These are phyloP conservation scores for Drosophila pandora DNA, from an alignment of 1,140 invertebrate species.

Conservation along the genomic window DNA sequence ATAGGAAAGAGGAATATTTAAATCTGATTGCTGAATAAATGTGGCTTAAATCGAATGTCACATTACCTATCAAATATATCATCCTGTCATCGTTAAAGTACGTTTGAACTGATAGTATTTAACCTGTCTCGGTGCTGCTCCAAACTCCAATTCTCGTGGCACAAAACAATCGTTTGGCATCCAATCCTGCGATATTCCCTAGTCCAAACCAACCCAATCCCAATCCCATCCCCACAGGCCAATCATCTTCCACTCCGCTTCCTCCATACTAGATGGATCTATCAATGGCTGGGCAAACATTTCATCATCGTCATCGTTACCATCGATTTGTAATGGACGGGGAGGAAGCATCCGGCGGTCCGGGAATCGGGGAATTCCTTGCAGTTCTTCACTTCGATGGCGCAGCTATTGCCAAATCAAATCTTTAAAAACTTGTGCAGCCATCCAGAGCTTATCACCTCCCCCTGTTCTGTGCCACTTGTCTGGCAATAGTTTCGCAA, in stretches of 20 bases:
- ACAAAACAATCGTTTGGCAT: constrained; percentile 42
- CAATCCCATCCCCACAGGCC: constrained; percentile 35
- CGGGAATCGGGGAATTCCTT: constrained; percentile 18
- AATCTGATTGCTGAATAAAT: not conserved
- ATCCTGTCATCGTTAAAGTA: constrained; percentile 9
- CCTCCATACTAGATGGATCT: constrained; percentile 40
- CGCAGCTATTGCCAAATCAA: constrained; percentile 68
- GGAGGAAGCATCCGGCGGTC: not conserved
- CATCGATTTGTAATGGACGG: constrained; percentile 52
- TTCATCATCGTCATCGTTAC: constrained; percentile 62
- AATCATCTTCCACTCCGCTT: constrained; percentile 25
- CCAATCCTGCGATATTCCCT: constrained; percentile 11
- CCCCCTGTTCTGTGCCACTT: constrained; percentile 10
- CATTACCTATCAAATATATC: not conserved
- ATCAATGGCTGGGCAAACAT: constrained; percentile 62
- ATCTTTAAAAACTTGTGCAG: constrained; percentile 76
- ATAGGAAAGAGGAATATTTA: constrained; percentile 8
- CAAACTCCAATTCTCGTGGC: constrained; percentile 42
- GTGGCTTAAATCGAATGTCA: not conserved
- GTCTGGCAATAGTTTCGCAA: constrained; percentile 52
- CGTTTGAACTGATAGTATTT: constrained; percentile 26
- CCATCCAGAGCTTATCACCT: constrained; percentile 61
- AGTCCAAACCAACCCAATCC: no score
- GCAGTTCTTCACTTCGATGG: constrained; percentile 8
- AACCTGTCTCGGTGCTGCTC: constrained; percentile 17